Conservation (phyloP, 2,888 invertebrate genomes). For the Caenorhabditis sp. region DNA sequence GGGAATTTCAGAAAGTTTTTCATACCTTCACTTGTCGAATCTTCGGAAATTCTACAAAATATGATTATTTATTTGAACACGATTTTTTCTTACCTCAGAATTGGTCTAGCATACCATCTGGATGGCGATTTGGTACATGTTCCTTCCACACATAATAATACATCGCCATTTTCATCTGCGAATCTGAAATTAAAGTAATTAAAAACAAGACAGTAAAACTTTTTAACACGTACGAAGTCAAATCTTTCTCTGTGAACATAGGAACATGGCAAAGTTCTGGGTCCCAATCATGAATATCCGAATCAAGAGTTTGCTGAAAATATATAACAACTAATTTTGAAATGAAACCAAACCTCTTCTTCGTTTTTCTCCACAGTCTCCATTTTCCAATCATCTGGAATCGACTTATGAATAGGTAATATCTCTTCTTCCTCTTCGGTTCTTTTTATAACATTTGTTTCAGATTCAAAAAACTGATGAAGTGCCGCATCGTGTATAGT, state of each 20-base stretch:
- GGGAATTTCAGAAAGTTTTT: no score
- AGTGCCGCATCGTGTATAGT: constrained; percentile 13
- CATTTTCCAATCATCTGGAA: constrained; percentile 26
- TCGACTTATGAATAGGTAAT: constrained; percentile 2
- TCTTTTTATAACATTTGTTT: neutral
- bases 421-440: neutral
- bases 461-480: constrained; percentile 11
- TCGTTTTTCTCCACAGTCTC: neutral
- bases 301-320: neutral
- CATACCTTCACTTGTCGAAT: constrained; percentile 8
- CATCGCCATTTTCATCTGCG: constrained; percentile 6
- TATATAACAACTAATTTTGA: neutral
- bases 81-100: constrained; percentile 7
- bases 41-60: neutral
- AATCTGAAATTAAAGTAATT: constrained; percentile 9
- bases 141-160: constrained; percentile 44
- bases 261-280: constrained; percentile 14
- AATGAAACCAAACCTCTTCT: neutral
- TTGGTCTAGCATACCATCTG: constrained; percentile 48
- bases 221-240: neutral
- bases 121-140: constrained; percentile 41
- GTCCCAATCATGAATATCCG: constrained; percentile 20
- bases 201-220: no score
- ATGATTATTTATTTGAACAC: neutral
- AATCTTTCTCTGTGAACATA: constrained; percentile 11